Evolutionary conservation across 2,888 invertebrate genomes (phyloP), one percentile per base, ranked within the genome.

Genomic region (Coelogynopora nodosa): DNA sequence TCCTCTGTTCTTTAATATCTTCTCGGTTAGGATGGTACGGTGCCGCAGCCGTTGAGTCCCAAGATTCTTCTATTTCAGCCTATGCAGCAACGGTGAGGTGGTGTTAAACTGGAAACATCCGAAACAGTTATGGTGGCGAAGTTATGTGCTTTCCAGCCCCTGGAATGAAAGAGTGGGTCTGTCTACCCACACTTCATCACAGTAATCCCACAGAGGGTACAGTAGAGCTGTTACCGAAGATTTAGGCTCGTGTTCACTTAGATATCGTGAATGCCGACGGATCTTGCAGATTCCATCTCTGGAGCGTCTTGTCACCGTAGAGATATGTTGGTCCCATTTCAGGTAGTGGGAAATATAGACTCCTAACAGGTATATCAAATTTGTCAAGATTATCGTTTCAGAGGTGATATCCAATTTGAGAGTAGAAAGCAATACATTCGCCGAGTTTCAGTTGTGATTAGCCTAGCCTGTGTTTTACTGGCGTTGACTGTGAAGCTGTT

Each of bases 151-250:
- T 26, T 74, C 74, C 27, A 74, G 74, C 23, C 74, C 18, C 23
- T 74, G 74, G 23, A 74, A 26, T 10, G 74, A 74, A 74, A 74
- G 74, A 74, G 74, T 74, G 74, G 74, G 74, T 23, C 74, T 23
- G 23, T 74, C 74, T 74, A 26, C 74, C 74, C 74, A 74, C 74
- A 74, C 74, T 74, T 74, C 74, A 74, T 74, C 74, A 74, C 74
- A 74, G 74, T 74, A 74, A 26, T 74, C 74, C 74, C 74, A 74
- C 5, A 74, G 23, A 74, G 74, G 74, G 74, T 23, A 74, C 74
- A 74, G 18, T 26, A 74, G 74, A 74, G 74, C 18, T 74, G 74
- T 74, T 74, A 74, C 74, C 74, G 23, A 74, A 23, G 5, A 74
- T 49, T 49, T 49, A 49, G 10, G 49, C 49, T 49, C 49, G 49